These are phyloP conservation scores for Campoletis sonorensis DNA, from an alignment of 1,140 invertebrate genomes.

Conservation along the genomic window DNA sequence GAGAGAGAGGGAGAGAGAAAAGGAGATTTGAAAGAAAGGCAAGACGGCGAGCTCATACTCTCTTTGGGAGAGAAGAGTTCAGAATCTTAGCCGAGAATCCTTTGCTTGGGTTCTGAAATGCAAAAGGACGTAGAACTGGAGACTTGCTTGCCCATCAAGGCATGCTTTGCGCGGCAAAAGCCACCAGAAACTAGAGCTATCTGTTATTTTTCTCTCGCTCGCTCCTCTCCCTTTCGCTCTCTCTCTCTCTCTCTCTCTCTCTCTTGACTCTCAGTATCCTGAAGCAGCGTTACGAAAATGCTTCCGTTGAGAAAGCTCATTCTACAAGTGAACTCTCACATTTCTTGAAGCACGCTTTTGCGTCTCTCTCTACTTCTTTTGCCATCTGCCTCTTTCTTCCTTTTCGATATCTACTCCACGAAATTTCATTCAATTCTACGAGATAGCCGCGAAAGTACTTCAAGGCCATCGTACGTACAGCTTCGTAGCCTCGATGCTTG, in stretches of 20 bases:
- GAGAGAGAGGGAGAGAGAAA: slow-evolving; percentile 9
- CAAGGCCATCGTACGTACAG: not conserved
- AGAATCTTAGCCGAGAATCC: slow-evolving; percentile 41
- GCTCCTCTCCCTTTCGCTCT: not conserved
- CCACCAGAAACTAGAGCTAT: slow-evolving; percentile 1
- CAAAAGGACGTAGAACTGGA: slow-evolving; percentile 21
- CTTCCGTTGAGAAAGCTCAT: slow-evolving; percentile 40
- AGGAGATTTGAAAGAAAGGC: not conserved
- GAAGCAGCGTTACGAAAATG: slow-evolving; percentile 42
- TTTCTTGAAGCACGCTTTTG: not conserved
- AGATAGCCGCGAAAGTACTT: slow-evolving; percentile 36
- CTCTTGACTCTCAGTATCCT: not conserved
- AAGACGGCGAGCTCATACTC: slow-evolving; percentile 1
- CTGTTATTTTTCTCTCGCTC: too few species aligned
- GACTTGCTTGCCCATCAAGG: slow-evolving; percentile 18
- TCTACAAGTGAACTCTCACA: slow-evolving; percentile 25
- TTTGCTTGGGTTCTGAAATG: slow-evolving; percentile 14
- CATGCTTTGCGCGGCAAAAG: slow-evolving; percentile 31
- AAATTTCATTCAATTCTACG: slow-evolving; percentile 45
- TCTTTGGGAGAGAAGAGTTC: slow-evolving; percentile 19
- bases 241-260: not conserved
- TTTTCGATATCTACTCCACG: slow-evolving; percentile 31
- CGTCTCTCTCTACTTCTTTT: too few species aligned
- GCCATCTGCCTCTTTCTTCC: too few species aligned
- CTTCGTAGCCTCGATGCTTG: slow-evolving; percentile 17